These are phyloP conservation scores for Plagiodera versicolora DNA, from an alignment of 2,888 invertebrate species.

Conservation along the genomic window DNA sequence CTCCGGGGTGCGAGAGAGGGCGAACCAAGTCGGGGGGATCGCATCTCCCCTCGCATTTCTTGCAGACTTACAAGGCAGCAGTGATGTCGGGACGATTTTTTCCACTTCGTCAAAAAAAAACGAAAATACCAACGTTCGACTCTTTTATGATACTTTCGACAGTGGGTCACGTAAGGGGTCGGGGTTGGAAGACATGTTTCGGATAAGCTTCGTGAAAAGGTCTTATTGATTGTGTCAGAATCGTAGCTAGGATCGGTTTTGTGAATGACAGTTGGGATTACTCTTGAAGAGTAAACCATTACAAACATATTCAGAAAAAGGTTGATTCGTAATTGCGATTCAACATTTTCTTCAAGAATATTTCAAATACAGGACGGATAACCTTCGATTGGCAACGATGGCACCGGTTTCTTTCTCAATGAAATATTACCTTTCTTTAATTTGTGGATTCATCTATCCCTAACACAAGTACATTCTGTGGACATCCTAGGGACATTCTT, in stretches of 20 bases:
- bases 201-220: neutral
- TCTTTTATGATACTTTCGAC: constrained; percentile 19
- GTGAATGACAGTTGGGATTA: neutral
- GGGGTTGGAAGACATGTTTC: neutral
- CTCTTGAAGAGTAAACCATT: no score
- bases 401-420: no score
- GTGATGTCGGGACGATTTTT: constrained; percentile 34
- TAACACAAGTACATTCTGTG: no score
- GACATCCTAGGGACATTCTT: no score
- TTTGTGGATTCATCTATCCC: no score
- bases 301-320: no score
- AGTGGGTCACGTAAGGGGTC: constrained; percentile 22
- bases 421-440: no score
- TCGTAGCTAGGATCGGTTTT: neutral
- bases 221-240: neutral
- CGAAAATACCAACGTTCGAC: constrained; percentile 5
- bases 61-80: constrained; percentile 35
- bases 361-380: no score
- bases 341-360: no score
- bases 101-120: constrained; percentile 17
- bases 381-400: no score
- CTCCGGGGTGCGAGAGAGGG: constrained; percentile 18
- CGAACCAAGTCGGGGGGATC: constrained; percentile 2
- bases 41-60: constrained; percentile 25
- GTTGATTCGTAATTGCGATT: no score